Base-by-base conservation (phyloP, 2,888 invertebrate species). In the Trichopoda pennipes region DNA sequence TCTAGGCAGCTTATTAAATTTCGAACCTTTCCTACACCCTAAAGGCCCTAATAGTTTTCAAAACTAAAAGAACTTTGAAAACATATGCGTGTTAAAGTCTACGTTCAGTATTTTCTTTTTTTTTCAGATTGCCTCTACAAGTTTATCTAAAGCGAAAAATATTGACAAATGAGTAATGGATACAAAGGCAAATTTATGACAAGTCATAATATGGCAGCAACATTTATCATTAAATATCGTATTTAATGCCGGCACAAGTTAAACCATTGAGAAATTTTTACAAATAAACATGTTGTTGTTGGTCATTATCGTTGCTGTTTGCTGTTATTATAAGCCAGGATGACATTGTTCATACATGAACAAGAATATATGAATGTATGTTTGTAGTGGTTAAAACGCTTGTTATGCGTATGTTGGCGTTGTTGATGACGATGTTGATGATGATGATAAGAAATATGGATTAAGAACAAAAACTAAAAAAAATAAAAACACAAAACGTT, bases 181-280 rank as follows among this genome's bases (percentile, higher is more conserved):
- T 88, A 88, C 86, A 86, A 87, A 87, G 86, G 90, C 90, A 89
- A 89, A 89, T 89, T 89, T 89, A 89, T 89, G 89, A 89, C 90
- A 89, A 89, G 89, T 88, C 88, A 88, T 88, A 89, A 82, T 83
- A 83, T 85, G 85, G 81, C 85, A 84, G 81, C 81, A 85, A 85
- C 84, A 86, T 86, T 85, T 85, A 85, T 86, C 85, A 85, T 84
- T 84, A 79, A 76, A 81, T 80, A 82, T 75, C 72, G 72, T 76
- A 79, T 82, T 82, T 79, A 82, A 79, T 79, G 82, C 82, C 82
- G 75, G 75, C 82, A 76, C 75, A 82, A 82, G 79, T 79, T 82
- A 79, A 82, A 44, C 82, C 82, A 79, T 82, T 79, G 70, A 75
- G 75, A 79, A 75, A 44, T 49, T 74, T 74, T 35, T 42, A 12